Evolutionary conservation across 2,113 vertebrate species (phyloP), one percentile per base, ranked within the genome.

Genomic region (Oryzias woworae): DNA sequence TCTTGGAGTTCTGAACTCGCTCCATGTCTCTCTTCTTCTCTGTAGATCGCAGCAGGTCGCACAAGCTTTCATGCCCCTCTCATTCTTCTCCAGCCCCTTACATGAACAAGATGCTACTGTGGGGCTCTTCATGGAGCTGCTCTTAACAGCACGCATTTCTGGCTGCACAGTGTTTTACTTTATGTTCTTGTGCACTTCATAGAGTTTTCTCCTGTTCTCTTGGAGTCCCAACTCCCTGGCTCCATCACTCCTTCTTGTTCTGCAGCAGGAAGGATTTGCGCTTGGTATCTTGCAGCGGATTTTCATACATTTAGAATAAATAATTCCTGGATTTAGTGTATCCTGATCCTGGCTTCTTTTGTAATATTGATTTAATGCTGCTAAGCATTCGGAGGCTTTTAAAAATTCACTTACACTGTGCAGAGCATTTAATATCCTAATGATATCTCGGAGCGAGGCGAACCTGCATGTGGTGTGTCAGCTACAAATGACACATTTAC

Each of bases 251-350:
- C 48, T 74, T 31, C 67, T 79, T 85, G 75, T 83, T 78, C 75
- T 71, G 71, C 69, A 82, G 75, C 77, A 62, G 62, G 42, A 63
- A 70, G 87, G 84, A 85, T 88, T 85, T 90, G 80, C 41, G 22
- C 68, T 55, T 23, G 42, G 66, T 65, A 74, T 73, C 58, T 75
- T 70, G 56, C 61, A 51, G 65, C 61, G 79, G 84, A 87, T 90
- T 92, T 89, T 85, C 78, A 81, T 81, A 83, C 82, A 85, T 87
- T 89, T 85, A 78, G 75, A 84, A 84, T 84, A 88, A 85, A 88
- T 87, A 87, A 90, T 86, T 84, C 85, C 80, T 72, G 81, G 78
- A 88, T 89, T 89, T 86, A 85, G 73, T 60, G 71, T 66, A 70
- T 53, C 61, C 64, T 84, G 74, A 90, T 89, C 85, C 75, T 56